Evolutionary conservation across 2,888 invertebrate genomes (phyloP).

Genomic region (Epinotia nisella): DNA sequence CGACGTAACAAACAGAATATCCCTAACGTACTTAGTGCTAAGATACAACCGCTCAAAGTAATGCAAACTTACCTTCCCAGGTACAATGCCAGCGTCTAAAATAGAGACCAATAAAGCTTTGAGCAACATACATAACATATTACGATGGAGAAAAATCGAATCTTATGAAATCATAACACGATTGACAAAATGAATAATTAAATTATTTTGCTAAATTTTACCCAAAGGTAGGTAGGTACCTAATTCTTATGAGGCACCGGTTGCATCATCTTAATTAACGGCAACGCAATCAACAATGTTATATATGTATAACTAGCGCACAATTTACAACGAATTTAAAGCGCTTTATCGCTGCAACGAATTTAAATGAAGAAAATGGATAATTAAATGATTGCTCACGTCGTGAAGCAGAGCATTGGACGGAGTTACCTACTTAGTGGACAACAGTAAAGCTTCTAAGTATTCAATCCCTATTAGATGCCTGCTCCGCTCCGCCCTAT

Average conservation of each 20-base stretch:
- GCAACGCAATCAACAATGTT: no score
- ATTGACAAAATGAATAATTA: no score
- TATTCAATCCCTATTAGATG: conserved; percentile 17
- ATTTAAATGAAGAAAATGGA: background rate
- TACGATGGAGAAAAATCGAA: background rate
- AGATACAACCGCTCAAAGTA: conserved; percentile 32
- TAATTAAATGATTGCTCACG: background rate
- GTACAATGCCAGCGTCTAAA: background rate
- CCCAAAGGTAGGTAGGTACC: no score
- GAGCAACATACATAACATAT: no score
- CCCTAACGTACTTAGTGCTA: conserved; percentile 40
- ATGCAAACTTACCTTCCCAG: background rate
- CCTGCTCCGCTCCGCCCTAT: conserved; percentile 26
- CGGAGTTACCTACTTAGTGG: background rate
- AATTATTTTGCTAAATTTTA: no score
- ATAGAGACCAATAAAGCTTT: background rate
- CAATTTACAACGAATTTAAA: no score
- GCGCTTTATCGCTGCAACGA: background rate
- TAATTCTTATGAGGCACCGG: no score
- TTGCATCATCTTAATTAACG: no score
- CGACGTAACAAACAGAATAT: conserved; percentile 39
- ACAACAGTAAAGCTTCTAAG: conserved; percentile 15
- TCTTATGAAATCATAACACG: no score
- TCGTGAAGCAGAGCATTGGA: no score
- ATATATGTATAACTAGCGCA: no score